Percentiles rank a stretch among this genome's conserved stretches.
Conservation (phyloP, 2,888 invertebrate genomes). For the Lochmaea capreae region DNA sequence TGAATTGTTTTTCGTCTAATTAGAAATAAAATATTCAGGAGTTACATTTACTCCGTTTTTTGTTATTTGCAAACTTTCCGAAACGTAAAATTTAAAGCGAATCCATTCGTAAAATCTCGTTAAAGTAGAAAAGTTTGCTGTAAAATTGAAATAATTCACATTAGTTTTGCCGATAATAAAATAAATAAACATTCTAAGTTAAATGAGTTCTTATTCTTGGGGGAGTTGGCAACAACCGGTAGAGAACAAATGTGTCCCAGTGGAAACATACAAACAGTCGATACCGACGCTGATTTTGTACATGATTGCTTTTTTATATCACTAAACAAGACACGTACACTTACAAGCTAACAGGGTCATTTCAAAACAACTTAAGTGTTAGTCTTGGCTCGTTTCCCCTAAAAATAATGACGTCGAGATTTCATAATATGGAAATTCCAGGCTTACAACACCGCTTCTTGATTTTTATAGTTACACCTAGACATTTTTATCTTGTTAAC, state of each 20-base stretch:
- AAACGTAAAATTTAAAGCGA: conserved; percentile 21
- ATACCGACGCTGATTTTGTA: conserved; percentile 66
- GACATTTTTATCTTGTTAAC: conserved; percentile 49
- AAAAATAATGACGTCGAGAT: conserved; percentile 62
- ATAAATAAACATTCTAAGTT: conserved; percentile 68
- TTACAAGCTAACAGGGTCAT: conserved; percentile 65
- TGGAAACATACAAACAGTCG: conserved; percentile 66
- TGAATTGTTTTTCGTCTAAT: not conserved
- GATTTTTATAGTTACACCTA: conserved; percentile 51
- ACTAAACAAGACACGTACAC: conserved; percentile 66
- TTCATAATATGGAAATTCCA: conserved; percentile 56
- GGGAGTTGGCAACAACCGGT: conserved; percentile 61
- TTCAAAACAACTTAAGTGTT: conserved; percentile 64
- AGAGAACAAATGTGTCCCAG: conserved; percentile 65
- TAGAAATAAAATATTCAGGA: not conserved
- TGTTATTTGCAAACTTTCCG: conserved; percentile 14
- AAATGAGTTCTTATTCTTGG: conserved; percentile 66
- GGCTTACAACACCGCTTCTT: conserved; percentile 41
- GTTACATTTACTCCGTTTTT: not conserved
- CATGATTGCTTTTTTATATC: conserved; percentile 68
- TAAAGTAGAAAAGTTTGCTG: conserved; percentile 30
- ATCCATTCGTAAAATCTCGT: conserved; percentile 22
- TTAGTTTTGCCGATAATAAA: conserved; percentile 65
- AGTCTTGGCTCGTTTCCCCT: conserved; percentile 64
- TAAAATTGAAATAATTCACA: conserved; percentile 60